phyloP scores from a whole-genome alignment of 2,888 invertebrate genomes.

The Drosophila mimica region DNA sequence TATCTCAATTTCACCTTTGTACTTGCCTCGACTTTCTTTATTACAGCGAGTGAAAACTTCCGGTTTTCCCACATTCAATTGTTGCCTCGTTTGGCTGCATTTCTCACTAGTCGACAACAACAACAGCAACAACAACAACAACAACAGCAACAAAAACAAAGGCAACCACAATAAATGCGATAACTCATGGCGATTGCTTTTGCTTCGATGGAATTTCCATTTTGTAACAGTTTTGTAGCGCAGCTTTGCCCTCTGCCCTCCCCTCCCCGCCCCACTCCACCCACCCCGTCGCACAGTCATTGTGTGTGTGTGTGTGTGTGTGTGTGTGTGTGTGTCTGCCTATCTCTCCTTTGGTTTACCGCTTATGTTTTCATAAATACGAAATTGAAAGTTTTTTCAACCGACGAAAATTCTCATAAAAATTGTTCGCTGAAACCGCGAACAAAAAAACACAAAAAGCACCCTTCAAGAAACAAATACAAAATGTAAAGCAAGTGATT shows the following conservation, averaged over 20 bases:
- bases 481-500: conserved; percentile 34
- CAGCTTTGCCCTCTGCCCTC: conserved; percentile 28
- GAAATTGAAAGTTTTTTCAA: conserved; percentile 78
- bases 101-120: conserved; percentile 9
- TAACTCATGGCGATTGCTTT: conserved; percentile 65
- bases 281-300: not conserved
- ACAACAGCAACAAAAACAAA: not conserved
- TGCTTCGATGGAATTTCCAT: conserved; percentile 73
- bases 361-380: conserved; percentile 71
- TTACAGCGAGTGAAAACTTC: conserved; percentile 43
- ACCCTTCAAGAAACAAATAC: conserved; percentile 72
- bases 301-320: conserved; percentile 2
- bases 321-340: conserved; percentile 6
- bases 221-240: conserved; percentile 72
- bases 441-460: conserved; percentile 33
- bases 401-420: conserved; percentile 76
- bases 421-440: conserved; percentile 74
- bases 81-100: conserved; percentile 46
- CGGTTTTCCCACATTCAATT: conserved; percentile 49
- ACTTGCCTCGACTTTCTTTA: conserved; percentile 41
- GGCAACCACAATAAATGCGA: conserved; percentile 27
- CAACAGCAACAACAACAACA: not conserved
- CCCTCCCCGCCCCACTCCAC: not conserved
- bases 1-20: conserved; percentile 33
- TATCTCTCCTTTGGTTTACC: conserved; percentile 30